Conservation (phyloP, 1,140 invertebrate species). For the Drosophila yakuba region DNA sequence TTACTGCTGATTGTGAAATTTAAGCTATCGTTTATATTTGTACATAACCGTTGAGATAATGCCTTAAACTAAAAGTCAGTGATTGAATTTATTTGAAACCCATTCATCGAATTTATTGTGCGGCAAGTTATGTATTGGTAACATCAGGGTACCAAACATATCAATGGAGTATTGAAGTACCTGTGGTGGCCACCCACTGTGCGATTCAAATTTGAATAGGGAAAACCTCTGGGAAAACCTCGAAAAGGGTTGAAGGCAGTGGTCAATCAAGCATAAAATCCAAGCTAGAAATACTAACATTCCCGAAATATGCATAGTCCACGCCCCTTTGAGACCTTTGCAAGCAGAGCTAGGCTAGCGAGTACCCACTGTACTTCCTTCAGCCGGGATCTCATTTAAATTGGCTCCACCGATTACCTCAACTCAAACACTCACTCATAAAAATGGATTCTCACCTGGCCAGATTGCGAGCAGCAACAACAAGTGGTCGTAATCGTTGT, state of each 20-base stretch:
- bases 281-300: not conserved
- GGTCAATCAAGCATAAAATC: constrained; percentile 1
- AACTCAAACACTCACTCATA: constrained; percentile 8
- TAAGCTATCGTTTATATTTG: not conserved
- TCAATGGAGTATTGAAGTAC: constrained; percentile 13
- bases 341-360: not conserved
- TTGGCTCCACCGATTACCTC: constrained; percentile 65
- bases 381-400: constrained; percentile 66
- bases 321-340: not conserved
- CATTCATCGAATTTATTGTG: too few relatives aligned
- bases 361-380: constrained; percentile 44
- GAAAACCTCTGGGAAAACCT: not conserved
- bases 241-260: not conserved
- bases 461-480: constrained; percentile 10
- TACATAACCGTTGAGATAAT: not conserved
- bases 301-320: not conserved
- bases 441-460: constrained; percentile 23
- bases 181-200: constrained; percentile 6
- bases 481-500: not conserved
- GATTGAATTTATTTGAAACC: not conserved
- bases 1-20: not conserved
- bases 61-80: not conserved
- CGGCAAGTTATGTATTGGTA: not conserved
- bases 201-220: not conserved
- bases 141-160: not conserved